These are phyloP conservation scores for Lochmaea capreae DNA, from an alignment of 2,888 invertebrate genomes.

Conservation along the genomic window DNA sequence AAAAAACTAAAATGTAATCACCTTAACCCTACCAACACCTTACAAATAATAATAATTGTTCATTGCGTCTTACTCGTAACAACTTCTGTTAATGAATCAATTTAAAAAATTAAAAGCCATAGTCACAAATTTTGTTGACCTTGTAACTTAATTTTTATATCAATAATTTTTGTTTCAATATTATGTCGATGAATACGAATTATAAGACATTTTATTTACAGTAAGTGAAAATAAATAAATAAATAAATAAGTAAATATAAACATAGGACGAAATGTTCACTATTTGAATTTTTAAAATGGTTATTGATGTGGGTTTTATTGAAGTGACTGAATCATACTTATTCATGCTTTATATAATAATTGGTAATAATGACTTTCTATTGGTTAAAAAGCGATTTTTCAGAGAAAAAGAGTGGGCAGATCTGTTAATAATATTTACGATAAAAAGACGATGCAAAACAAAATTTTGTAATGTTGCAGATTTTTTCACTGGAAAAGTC, in stretches of 20 bases:
- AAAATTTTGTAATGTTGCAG: no score
- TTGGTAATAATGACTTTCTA: background rate
- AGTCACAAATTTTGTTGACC: conserved; percentile 17
- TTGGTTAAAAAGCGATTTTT: no score
- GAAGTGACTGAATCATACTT: background rate
- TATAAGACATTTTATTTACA: background rate
- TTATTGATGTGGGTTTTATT: background rate
- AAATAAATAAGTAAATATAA: background rate
- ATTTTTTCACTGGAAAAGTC: no score
- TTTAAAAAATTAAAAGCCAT: conserved; percentile 23
- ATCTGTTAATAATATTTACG: no score
- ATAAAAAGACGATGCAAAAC: no score
- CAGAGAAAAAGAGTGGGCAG: no score
- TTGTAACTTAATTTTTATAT: conserved; percentile 4
- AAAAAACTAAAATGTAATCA: background rate
- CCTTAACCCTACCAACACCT: background rate
- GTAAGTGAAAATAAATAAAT: background rate
- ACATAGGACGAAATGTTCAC: background rate
- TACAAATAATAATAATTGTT: conserved; percentile 17
- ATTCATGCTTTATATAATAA: background rate
- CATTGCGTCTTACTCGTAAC: conserved; percentile 13
- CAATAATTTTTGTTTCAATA: background rate
- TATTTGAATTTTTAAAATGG: background rate
- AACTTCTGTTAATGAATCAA: conserved; percentile 27
- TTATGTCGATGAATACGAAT: background rate